Evolutionary conservation across 2,888 invertebrate species (phyloP), one percentile per base, ranked within the genome.

Genomic region (Calameuta idolon): DNA sequence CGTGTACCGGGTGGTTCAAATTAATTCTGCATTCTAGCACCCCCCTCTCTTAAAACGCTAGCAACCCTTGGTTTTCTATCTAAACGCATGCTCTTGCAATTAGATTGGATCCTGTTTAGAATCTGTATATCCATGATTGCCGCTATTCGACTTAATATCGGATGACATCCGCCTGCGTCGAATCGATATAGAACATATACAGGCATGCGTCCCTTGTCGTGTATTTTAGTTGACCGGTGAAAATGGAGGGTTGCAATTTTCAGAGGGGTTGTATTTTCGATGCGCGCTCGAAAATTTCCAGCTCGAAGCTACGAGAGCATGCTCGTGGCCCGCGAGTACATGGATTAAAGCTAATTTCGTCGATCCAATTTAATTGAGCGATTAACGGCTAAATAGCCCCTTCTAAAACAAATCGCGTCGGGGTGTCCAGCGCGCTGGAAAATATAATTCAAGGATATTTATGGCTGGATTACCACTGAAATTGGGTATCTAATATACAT

Each of bases 301-400:
- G 55, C 55, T 55, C 55, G 23, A 55, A 55, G 23, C 55, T 55
- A 55, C 55, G 37, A 15, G 23, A 23, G 55, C 55, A 1, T 55
- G 55, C 23, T 55, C 55, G 5, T 23, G 55, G 55, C 23, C 23
- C 9, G 23, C 55, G 55, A 55, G 23, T 23, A 55, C 55, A 23
- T 81, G 90, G 87, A 90, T 89, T 90, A 90, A 88, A 87, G 88
- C 87, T 88, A 90, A 90, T 90, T 88, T 89, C 85, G 85, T 84
- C 87, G 86, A 89, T 91, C 89, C 90, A 88, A 90, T 91, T 91
- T 91, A 91, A 91, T 91, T 90, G 91, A 89, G 89, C 91, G 91
- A 91, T 91, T 91, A 91, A 91, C 90, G 89, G 89, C 88, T 90
- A 90, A 91, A 91, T 89, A 88, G 86, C 87, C 83, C 80, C 80